These are phyloP conservation scores for Antitype chi DNA, from an alignment of 2,888 invertebrate genomes.

Conservation along the genomic window DNA sequence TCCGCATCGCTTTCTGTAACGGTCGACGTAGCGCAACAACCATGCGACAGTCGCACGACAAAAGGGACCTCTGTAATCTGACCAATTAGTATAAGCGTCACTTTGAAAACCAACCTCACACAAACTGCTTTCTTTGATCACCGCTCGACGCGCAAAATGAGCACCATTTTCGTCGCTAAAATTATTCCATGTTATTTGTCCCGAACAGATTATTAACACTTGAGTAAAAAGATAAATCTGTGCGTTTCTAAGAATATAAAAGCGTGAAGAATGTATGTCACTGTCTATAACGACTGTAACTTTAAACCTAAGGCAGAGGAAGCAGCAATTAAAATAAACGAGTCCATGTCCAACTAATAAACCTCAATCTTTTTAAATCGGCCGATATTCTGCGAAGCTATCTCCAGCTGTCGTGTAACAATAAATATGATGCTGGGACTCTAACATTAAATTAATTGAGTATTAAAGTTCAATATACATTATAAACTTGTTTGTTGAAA, in stretches of 20 bases:
- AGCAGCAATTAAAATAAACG: constrained; percentile 79
- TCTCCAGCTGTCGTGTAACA: constrained; percentile 54
- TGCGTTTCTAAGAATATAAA: constrained; percentile 79
- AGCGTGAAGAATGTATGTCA: constrained; percentile 80
- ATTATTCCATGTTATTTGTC: constrained; percentile 76
- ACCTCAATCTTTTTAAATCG: constrained; percentile 72
- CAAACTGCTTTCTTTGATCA: constrained; percentile 87
- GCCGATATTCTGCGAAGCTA: constrained; percentile 62
- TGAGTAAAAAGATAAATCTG: constrained; percentile 69
- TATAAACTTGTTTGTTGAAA: constrained; percentile 35
- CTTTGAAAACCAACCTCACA: constrained; percentile 77
- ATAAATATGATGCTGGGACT: constrained; percentile 34
- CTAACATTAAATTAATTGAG: constrained; percentile 29
- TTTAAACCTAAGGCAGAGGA: constrained; percentile 78
- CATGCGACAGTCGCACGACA: constrained; percentile 69
- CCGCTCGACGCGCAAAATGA: constrained; percentile 79
- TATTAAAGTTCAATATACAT: constrained; percentile 30
- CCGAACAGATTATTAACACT: constrained; percentile 83
- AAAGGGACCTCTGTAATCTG: constrained; percentile 78
- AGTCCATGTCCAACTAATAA: constrained; percentile 73
- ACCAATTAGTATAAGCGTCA: constrained; percentile 86
- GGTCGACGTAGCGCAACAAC: constrained; percentile 64
- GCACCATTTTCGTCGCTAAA: constrained; percentile 82
- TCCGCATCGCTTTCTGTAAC: constrained; percentile 62
- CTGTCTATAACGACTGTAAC: constrained; percentile 76